phyloP scores from a whole-genome alignment of 2,888 invertebrate genomes.

The Eurois occulta region DNA sequence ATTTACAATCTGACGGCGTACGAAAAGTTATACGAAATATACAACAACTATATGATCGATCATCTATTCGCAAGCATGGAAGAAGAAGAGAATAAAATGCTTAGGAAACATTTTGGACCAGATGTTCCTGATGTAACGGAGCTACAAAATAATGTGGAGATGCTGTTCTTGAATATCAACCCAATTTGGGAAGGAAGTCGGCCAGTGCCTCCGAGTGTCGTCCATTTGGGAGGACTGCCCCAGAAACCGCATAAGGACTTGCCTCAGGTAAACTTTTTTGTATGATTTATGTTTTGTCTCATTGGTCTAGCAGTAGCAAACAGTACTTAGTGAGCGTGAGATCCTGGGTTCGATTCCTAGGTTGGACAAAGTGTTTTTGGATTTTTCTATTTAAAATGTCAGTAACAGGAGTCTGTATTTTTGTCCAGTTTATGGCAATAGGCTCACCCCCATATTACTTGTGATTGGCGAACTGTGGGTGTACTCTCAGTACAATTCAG shows the following conservation, averaged over 20 bases:
- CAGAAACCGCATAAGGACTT: constrained; percentile 77
- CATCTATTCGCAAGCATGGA: constrained; percentile 17
- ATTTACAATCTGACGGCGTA: constrained; percentile 69
- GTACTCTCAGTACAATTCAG: background rate
- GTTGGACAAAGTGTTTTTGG: background rate
- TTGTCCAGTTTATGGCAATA: background rate
- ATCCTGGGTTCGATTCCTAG: background rate
- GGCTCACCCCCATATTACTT: background rate
- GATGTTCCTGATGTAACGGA: constrained; percentile 65
- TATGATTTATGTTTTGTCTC: background rate
- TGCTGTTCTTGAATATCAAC: constrained; percentile 83
- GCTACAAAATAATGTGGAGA: constrained; percentile 72
- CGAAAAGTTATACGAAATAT: constrained; percentile 71
- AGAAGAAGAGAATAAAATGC: constrained; percentile 48
- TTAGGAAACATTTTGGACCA: constrained; percentile 68
- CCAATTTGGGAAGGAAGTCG: constrained; percentile 76
- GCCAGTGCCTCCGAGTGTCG: constrained; percentile 80
- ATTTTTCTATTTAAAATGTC: background rate
- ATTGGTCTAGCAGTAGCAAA: background rate
- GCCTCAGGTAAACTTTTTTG: constrained; percentile 74
- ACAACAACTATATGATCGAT: constrained; percentile 53
- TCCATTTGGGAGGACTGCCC: constrained; percentile 84
- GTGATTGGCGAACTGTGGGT: background rate
- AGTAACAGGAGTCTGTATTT: background rate
- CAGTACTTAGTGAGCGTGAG: background rate